A percentile compares a stretch with the other conserved stretches of the same genome.
phyloP scores from a whole-genome alignment of 2,888 invertebrate genomes.

The Troides helena region DNA sequence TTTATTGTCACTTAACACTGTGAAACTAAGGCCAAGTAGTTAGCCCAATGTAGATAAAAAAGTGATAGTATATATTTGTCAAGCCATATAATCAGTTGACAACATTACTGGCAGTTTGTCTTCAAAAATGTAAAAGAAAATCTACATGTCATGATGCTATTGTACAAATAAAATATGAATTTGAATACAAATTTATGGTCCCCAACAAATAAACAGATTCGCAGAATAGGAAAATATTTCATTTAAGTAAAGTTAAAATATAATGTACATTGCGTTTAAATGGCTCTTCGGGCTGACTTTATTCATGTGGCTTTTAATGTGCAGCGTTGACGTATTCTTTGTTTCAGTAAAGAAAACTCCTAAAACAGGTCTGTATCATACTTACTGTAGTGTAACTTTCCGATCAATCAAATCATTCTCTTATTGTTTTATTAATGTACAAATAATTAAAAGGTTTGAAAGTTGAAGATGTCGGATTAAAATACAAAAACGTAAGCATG shows the following conservation, averaged over 20 bases:
- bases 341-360: slow-evolving; percentile 23
- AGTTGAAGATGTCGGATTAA: slow-evolving; percentile 3
- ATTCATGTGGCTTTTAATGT: slow-evolving; percentile 62
- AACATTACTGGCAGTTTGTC: slow-evolving; percentile 14
- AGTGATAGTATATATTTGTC: slow-evolving; percentile 1
- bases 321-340: slow-evolving; percentile 47
- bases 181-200: slow-evolving; percentile 32
- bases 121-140: slow-evolving; percentile 3
- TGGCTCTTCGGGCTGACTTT: slow-evolving; percentile 60
- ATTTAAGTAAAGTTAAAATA: slow-evolving; percentile 25
- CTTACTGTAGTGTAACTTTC: background rate
- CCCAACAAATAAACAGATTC: slow-evolving; percentile 6
- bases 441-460: slow-evolving; percentile 29
- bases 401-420: background rate
- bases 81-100: slow-evolving; percentile 6
- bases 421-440: slow-evolving; percentile 14
- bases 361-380: slow-evolving; percentile 16
- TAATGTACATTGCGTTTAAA: slow-evolving; percentile 71
- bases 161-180: slow-evolving; percentile 21
- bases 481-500: slow-evolving; percentile 14
- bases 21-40: too few relatives aligned
- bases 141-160: slow-evolving; percentile 6
- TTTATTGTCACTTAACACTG: too few relatives aligned
- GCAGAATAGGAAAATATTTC: slow-evolving; percentile 17
- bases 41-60: background rate